Conservation (phyloP, 2,888 invertebrate genomes). For the Globia sparganii region DNA sequence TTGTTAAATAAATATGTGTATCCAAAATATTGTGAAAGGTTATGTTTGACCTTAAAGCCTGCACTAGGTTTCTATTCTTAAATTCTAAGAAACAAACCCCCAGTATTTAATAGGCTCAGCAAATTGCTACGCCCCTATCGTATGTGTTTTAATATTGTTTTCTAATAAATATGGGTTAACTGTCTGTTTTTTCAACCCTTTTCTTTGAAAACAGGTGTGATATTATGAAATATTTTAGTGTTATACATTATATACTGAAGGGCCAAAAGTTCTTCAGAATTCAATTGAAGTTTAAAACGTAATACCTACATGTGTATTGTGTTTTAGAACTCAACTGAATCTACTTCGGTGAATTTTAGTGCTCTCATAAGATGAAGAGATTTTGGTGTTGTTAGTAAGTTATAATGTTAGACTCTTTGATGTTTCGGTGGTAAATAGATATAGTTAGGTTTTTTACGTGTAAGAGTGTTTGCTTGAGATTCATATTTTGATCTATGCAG, state of each 20-base stretch:
- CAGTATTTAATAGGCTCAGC: not conserved
- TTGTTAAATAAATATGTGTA: not conserved
- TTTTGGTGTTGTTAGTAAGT: too few species aligned
- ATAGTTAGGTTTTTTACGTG: not conserved
- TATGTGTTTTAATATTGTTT: not conserved
- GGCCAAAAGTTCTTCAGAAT: slow-evolving; percentile 18
- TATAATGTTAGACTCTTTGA: slow-evolving; percentile 5
- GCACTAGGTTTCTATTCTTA: not conserved
- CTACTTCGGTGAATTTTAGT: slow-evolving; percentile 21
- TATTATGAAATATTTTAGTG: not conserved
- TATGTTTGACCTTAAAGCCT: not conserved
- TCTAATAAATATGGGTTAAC: not conserved
- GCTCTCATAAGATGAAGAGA: slow-evolving; percentile 1
- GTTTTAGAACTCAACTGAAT: slow-evolving; percentile 14
- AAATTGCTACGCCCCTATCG: not conserved
- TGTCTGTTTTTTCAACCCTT: too few species aligned
- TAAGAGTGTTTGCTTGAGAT: not conserved
- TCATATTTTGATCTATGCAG: not conserved
- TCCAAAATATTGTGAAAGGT: not conserved
- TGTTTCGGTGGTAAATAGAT: not conserved
- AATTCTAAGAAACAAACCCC: not conserved
- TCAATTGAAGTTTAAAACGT: not conserved
- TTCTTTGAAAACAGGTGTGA: not conserved
- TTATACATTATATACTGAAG: slow-evolving; percentile 2
- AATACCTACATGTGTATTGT: slow-evolving; percentile 3